Evolutionary conservation across 2,113 vertebrate genomes (phyloP).

Genomic region (Rhinolophus ferrumequinum): DNA sequence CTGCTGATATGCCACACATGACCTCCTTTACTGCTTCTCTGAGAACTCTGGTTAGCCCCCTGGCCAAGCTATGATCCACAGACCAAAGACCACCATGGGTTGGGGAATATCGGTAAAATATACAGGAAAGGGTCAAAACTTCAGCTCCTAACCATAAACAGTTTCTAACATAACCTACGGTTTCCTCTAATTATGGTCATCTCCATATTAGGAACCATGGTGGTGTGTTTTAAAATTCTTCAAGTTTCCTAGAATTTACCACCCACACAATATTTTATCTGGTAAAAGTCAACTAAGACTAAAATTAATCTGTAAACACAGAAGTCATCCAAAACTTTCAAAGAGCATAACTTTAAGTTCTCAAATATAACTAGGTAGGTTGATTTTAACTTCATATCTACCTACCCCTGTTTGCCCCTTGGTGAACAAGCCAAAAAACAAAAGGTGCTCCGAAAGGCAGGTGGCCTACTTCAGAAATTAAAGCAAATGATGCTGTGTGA

Average conservation of each 20-base stretch:
- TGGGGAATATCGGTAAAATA: neutral
- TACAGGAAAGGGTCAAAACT: constrained; percentile 47
- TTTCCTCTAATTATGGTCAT: constrained; percentile 73
- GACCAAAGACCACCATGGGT: neutral
- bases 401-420: neutral
- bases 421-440: neutral
- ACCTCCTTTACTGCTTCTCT: neutral
- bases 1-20: neutral
- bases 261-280: constrained; percentile 61
- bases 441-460: neutral
- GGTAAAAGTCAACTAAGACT: constrained; percentile 27
- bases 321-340: neutral
- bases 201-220: neutral
- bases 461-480: neutral
- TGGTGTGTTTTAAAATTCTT: constrained; percentile 47
- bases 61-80: neutral
- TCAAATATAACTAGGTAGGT: neutral
- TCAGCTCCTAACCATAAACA: constrained; percentile 33
- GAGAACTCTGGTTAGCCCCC: constrained; percentile 26
- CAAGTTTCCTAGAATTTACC: constrained; percentile 59
- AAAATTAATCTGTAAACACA: constrained; percentile 51
- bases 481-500: neutral
- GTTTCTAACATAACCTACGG: neutral
- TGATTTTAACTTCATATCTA: neutral
- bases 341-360: neutral